phyloP scores from a whole-genome alignment of 2,113 vertebrate species.

The Melanerpes formicivorus region DNA sequence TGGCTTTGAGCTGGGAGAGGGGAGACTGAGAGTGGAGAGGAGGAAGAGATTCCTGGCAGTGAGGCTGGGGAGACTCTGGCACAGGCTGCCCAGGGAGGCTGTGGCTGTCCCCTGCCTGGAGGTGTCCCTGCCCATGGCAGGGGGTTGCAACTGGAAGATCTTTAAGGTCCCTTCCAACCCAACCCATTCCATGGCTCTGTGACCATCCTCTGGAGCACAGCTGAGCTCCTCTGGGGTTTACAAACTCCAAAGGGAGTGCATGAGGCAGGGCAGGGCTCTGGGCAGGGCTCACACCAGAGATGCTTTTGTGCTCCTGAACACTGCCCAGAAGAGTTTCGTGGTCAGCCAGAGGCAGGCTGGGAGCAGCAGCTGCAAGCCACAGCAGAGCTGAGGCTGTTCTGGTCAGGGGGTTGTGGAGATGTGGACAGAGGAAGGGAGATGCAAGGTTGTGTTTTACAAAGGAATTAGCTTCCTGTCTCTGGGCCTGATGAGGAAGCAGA shows the following conservation, averaged over 20 bases:
- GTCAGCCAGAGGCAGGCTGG: rapidly evolving
- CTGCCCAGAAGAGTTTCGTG: background rate
- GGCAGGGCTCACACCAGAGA: background rate
- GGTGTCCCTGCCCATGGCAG: no score
- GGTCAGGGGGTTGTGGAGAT: no score
- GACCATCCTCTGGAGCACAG: background rate
- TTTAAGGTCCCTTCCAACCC: no score
- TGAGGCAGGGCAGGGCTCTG: background rate
- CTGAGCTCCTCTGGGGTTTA: background rate
- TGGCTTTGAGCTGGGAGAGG: no score
- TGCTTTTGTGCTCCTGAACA: background rate
- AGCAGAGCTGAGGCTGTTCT: background rate
- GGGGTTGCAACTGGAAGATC: no score
- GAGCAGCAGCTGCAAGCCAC: background rate
- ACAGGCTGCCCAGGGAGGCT: no score
- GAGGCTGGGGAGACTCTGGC: no score
- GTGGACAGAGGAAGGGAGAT: no score
- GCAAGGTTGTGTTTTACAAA: background rate
- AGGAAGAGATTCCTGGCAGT: no score
- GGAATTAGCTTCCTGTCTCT: background rate
- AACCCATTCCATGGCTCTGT: no score
- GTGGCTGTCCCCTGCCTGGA: no score
- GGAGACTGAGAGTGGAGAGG: no score
- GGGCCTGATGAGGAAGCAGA: background rate
- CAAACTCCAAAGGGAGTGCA: background rate